A percentile compares a stretch with the other conserved stretches of the same genome.
Evolutionary conservation across 1,140 invertebrate genomes (phyloP).

Genomic region (Drosophila pandora): DNA sequence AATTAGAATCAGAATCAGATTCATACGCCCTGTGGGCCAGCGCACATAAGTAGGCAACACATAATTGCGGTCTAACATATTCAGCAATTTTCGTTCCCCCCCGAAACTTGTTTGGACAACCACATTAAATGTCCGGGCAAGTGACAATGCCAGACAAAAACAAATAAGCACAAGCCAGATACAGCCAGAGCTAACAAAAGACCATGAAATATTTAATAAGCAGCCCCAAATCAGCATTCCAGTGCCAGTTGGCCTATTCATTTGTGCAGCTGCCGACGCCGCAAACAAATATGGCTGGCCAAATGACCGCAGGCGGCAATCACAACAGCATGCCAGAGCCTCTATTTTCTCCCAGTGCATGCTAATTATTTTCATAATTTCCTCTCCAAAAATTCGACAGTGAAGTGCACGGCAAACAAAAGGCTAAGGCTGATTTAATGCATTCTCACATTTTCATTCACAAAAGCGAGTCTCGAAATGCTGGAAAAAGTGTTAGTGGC

Average conservation of each 20-base stretch:
- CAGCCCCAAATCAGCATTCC: slow-evolving; percentile 35
- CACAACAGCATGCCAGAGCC: slow-evolving; percentile 11
- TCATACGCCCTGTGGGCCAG: slow-evolving; percentile 15
- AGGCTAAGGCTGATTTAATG: slow-evolving; percentile 26
- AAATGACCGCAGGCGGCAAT: slow-evolving; percentile 31
- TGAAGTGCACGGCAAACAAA: slow-evolving; percentile 2
- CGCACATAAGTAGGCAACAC: slow-evolving; percentile 26
- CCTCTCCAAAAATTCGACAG: slow-evolving; percentile 1
- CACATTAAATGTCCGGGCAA: slow-evolving; percentile 41
- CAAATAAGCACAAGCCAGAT: neutral
- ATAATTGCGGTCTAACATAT: slow-evolving; percentile 43
- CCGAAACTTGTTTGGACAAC: slow-evolving; percentile 48
- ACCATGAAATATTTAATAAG: slow-evolving; percentile 58
- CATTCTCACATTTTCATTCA: slow-evolving; percentile 63
- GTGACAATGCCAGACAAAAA: slow-evolving; percentile 43
- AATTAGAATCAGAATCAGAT: neutral
- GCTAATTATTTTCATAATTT: slow-evolving; percentile 54
- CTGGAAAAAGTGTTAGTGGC: slow-evolving; percentile 41
- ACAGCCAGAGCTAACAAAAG: slow-evolving; percentile 34
- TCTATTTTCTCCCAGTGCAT: slow-evolving; percentile 31
- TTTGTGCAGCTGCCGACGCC: slow-evolving; percentile 51
- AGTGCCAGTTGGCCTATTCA: slow-evolving; percentile 28
- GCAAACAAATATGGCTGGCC: slow-evolving; percentile 50
- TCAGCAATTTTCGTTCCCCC: slow-evolving; percentile 26
- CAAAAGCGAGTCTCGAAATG: slow-evolving; percentile 31